Percentiles rank a stretch among this genome's conserved stretches.
phyloP scores from a whole-genome alignment of 2,797 vertebrate genomes.

The Mionectes olivaceus region DNA sequence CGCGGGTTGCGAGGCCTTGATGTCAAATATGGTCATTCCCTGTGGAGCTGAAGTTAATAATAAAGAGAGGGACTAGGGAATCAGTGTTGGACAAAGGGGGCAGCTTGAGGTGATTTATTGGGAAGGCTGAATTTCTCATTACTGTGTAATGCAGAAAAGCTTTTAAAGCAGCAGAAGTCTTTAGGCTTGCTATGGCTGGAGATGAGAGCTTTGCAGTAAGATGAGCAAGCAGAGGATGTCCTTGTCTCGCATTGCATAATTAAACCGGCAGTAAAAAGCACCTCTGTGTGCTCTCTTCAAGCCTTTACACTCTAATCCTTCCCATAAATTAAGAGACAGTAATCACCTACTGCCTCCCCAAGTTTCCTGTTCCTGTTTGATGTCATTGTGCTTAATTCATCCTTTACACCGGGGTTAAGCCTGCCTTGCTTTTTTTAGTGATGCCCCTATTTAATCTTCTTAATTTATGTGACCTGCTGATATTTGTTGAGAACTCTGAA shows the following conservation, averaged over 20 bases:
- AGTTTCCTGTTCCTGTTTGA: constrained; percentile 35
- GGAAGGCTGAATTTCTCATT: background rate
- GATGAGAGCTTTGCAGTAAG: background rate
- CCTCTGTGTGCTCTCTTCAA: background rate
- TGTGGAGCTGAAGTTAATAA: background rate
- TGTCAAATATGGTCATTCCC: background rate
- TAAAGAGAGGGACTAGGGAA: background rate
- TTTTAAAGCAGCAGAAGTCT: background rate
- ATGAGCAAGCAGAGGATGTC: background rate
- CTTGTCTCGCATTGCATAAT: background rate
- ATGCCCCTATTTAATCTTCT: constrained; percentile 7
- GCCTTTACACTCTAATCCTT: background rate
- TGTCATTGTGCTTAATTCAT: background rate
- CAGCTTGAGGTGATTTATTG: background rate
- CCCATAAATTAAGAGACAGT: constrained; percentile 37
- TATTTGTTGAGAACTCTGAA: constrained; percentile 10
- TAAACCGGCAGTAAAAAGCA: background rate
- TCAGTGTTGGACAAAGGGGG: background rate
- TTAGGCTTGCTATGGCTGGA: background rate
- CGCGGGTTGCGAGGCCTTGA: too few species aligned
- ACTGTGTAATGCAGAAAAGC: background rate
- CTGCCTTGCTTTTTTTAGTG: background rate
- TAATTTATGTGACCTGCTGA: background rate
- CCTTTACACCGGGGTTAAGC: constrained; percentile 17
- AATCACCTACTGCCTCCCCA: background rate